A percentile compares a stretch with the other conserved stretches of the same genome.
phyloP scores from a whole-genome alignment of 2,113 vertebrate genomes.

The Vulpes ferrilata region DNA sequence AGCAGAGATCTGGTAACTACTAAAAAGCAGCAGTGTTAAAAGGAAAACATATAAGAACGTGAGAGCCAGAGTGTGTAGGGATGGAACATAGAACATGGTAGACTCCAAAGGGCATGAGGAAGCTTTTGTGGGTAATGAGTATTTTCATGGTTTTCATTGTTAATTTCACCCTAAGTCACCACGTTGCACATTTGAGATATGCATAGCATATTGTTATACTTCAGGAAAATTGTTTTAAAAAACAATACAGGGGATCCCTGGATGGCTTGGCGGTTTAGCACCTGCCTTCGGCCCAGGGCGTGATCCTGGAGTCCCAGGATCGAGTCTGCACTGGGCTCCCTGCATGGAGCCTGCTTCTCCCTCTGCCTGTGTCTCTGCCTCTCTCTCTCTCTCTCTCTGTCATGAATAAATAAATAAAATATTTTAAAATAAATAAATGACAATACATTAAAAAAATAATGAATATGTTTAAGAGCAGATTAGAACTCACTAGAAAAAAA shows the following conservation, averaged over 20 bases:
- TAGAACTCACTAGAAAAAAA: background rate
- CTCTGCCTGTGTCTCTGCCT: no score
- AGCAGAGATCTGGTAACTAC: background rate
- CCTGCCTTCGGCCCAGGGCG: no score
- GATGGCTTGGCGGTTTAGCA: no score
- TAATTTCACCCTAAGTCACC: background rate
- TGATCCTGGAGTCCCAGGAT: no score
- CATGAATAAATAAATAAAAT: no score
- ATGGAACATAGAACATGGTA: background rate
- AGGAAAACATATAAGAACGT: background rate
- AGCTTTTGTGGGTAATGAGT: background rate
- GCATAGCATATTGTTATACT: background rate
- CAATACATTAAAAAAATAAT: background rate
- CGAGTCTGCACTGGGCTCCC: no score
- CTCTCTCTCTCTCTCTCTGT: no score
- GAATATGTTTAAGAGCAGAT: background rate
- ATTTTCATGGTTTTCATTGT: background rate
- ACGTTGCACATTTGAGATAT: background rate
- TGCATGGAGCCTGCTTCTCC: no score
- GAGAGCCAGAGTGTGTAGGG: background rate
- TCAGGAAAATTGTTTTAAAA: background rate
- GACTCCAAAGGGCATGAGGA: background rate
- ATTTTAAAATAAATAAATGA: no score
- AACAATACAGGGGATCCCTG: background rate
- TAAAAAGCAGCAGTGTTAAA: slow-evolving; percentile 14